Percentiles rank a stretch among this genome's conserved stretches.
Evolutionary conservation across 2,113 vertebrate genomes (phyloP).

Genomic region (Entosphenus tridentatus): DNA sequence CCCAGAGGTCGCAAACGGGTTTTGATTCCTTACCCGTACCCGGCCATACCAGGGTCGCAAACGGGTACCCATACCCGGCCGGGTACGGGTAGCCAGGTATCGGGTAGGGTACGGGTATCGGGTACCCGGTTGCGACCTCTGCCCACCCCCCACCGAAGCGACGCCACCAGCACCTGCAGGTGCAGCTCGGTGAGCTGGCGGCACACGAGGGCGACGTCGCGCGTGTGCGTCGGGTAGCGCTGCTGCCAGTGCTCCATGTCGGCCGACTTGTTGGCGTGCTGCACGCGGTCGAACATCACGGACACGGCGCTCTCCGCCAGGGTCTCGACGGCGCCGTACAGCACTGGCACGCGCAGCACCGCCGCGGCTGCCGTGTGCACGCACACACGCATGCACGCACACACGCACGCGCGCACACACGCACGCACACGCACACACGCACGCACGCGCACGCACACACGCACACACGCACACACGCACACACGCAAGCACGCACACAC

Average conservation of each 20-base stretch:
- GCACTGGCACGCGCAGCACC: constrained; percentile 57
- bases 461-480: background rate
- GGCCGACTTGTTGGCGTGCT: constrained; percentile 45
- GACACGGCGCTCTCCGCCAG: constrained; percentile 70
- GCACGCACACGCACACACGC: background rate
- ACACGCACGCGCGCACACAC: background rate
- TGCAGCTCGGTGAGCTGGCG: constrained; percentile 48
- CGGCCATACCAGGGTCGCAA: no score
- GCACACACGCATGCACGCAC: background rate
- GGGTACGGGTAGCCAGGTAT: no score
- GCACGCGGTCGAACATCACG: constrained; percentile 52
- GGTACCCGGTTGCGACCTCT: no score
- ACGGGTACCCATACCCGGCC: no score
- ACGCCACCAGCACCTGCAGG: constrained; percentile 33
- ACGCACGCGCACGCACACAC: background rate
- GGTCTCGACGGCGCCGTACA: constrained; percentile 66
- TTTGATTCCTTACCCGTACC: no score
- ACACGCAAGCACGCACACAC: background rate
- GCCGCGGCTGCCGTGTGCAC: constrained; percentile 29
- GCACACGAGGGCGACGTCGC: constrained; percentile 58
- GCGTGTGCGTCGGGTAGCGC: constrained; percentile 58
- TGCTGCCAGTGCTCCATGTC: constrained; percentile 69
- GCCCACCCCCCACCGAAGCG: background rate
- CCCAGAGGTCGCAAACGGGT: background rate
- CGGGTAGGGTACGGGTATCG: no score